phyloP scores from a whole-genome alignment of 2,888 invertebrate genomes.

The Hydroisotoma schaefferi region DNA sequence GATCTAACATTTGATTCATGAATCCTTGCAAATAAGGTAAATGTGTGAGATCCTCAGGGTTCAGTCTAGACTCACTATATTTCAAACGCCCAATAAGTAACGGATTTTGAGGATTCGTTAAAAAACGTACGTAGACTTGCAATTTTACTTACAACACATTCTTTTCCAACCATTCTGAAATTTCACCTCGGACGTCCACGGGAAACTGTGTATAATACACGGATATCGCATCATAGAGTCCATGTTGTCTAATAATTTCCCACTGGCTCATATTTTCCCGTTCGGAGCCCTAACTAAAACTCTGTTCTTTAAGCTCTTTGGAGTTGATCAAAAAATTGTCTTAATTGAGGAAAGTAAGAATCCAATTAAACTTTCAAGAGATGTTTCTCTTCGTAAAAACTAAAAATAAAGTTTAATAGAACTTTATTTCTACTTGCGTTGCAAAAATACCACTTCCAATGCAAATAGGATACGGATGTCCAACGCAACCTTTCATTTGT shows the following conservation, averaged over 20 bases:
- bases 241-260: conserved; percentile 12
- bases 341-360: no score
- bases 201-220: conserved; percentile 11
- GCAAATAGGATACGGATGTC: no score
- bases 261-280: conserved; percentile 3
- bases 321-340: no score
- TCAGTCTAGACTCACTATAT: not conserved
- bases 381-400: no score
- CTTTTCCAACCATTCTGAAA: conserved; percentile 18
- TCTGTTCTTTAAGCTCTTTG: no score
- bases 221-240: conserved; percentile 1
- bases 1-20: not conserved
- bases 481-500: no score
- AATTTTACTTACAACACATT: conserved; percentile 5
- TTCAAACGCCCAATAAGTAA: not conserved
- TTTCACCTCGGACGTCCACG: conserved; percentile 12
- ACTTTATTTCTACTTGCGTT: no score
- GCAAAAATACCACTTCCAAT: no score
- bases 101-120: not conserved
- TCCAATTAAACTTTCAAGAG: no score
- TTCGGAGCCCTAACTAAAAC: no score
- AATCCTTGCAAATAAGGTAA: not conserved
- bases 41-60: not conserved
- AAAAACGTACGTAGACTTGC: not conserved
- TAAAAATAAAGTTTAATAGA: no score